Evolutionary conservation across 2,888 invertebrate species (phyloP).

Genomic region (Lottia scabra): DNA sequence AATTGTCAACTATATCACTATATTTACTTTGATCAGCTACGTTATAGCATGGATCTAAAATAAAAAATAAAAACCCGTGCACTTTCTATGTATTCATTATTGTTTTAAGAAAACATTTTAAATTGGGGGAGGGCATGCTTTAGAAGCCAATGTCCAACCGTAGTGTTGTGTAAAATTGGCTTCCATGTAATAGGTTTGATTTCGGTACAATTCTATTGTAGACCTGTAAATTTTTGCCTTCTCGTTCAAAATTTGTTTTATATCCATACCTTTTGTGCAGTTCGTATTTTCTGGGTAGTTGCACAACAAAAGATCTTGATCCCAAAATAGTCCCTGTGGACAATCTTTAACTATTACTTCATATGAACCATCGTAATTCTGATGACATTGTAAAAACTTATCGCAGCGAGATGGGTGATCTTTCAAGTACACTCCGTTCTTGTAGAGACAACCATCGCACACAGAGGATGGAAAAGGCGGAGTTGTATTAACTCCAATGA

Average conservation of each 20-base stretch:
- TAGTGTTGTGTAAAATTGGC: too few species aligned
- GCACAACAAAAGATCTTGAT: slow-evolving; percentile 30
- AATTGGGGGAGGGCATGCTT: too few species aligned
- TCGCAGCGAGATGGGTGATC: slow-evolving; percentile 30
- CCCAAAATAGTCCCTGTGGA: slow-evolving; percentile 34
- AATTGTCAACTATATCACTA: slow-evolving; percentile 26
- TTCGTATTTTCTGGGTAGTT: slow-evolving; percentile 21
- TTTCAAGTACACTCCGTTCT: slow-evolving; percentile 36
- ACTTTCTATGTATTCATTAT: too few species aligned
- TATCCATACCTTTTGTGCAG: slow-evolving; percentile 27
- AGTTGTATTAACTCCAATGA: neutral
- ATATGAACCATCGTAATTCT: slow-evolving; percentile 16
- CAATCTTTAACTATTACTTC: slow-evolving; percentile 28
- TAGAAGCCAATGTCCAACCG: too few species aligned
- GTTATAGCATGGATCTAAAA: neutral
- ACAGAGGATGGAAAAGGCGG: neutral
- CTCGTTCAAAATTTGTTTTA: too few species aligned
- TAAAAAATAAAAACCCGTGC: neutral
- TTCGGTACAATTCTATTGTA: too few species aligned
- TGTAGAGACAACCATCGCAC: slow-evolving; percentile 29
- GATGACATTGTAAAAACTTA: slow-evolving; percentile 33
- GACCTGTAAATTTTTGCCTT: too few species aligned
- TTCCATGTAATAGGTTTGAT: too few species aligned
- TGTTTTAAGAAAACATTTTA: too few species aligned
- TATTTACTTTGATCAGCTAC: neutral